Percentiles rank a stretch among this genome's conserved stretches.
Conservation (phyloP, 2,888 invertebrate genomes). For the Microctonus hyperodae region DNA sequence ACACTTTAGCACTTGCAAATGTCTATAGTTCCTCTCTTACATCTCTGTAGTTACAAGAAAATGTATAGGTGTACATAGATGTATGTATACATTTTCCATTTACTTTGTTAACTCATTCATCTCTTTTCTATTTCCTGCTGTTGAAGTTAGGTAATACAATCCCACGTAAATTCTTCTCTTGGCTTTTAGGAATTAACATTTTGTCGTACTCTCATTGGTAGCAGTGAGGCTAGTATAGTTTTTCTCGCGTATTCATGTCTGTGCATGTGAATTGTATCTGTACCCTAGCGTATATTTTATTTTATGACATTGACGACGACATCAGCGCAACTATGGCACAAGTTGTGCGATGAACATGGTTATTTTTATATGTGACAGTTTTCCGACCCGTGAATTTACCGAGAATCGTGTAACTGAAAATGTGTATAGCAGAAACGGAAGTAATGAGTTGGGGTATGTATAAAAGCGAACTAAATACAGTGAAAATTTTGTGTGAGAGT, state of each 20-base stretch:
- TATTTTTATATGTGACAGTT: not conserved
- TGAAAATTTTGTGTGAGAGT: no score
- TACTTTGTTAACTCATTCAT: not conserved
- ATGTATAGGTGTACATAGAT: no score
- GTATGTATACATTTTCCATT: not conserved
- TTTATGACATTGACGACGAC: not conserved
- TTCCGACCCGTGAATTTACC: not conserved
- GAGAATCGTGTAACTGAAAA: not conserved
- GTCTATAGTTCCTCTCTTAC: no score
- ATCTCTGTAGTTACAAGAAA: no score
- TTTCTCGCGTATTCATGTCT: slow-evolving; percentile 12
- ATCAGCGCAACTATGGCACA: not conserved
- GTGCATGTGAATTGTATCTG: not conserved
- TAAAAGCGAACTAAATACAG: no score
- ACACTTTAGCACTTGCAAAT: slow-evolving; percentile 49
- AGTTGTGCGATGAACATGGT: not conserved
- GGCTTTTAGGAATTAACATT: slow-evolving; percentile 16
- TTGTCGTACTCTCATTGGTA: slow-evolving; percentile 1
- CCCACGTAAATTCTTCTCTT: slow-evolving; percentile 52
- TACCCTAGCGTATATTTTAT: not conserved
- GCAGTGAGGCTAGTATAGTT: not conserved
- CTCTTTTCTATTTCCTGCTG: slow-evolving; percentile 10
- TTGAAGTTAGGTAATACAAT: slow-evolving; percentile 47
- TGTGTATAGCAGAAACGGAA: not conserved
- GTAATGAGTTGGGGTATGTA: no score